A percentile compares a stretch with the other conserved stretches of the same genome.
Conservation (phyloP, 64 coral and sea anemone genomes). For the Montipora foliosa region DNA sequence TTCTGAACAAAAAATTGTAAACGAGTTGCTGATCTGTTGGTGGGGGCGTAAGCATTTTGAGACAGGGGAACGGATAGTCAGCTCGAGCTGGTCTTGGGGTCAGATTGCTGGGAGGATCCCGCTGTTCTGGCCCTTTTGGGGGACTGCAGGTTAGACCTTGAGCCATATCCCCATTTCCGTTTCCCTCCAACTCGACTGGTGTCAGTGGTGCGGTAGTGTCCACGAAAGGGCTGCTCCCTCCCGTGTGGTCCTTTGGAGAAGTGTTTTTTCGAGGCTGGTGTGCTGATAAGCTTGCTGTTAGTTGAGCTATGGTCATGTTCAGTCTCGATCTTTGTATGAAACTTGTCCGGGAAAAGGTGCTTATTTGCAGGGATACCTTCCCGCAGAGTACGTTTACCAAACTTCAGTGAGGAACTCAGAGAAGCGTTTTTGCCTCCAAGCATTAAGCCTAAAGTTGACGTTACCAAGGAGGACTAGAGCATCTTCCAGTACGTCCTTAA, state of each 20-base stretch:
- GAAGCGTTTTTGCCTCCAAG: conserved; percentile 37
- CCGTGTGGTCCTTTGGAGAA: too few relatives aligned
- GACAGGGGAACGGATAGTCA: background rate
- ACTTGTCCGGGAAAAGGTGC: background rate
- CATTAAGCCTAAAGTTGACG: conserved; percentile 7
- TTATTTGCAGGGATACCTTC: background rate
- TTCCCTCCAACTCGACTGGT: background rate
- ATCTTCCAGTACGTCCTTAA: conserved; percentile 5
- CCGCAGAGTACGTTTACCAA: background rate
- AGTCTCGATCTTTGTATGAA: background rate
- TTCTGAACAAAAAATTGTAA: too few relatives aligned
- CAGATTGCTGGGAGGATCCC: too few relatives aligned
- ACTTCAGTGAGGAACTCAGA: conserved; percentile 16
- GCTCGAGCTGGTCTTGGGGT: background rate
- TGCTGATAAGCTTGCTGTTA: background rate
- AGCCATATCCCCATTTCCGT: too few relatives aligned
- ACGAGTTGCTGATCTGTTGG: background rate
- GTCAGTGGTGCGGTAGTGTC: background rate
- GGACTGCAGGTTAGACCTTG: too few relatives aligned
- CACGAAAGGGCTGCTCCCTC: background rate
- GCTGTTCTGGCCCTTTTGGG: too few relatives aligned
- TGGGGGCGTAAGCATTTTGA: background rate
- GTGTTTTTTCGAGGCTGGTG: too few relatives aligned
- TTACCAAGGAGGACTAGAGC: conserved; percentile 34
- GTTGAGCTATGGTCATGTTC: background rate